phyloP scores from a whole-genome alignment of 1,140 invertebrate genomes.

The Globodera ellingtonae region DNA sequence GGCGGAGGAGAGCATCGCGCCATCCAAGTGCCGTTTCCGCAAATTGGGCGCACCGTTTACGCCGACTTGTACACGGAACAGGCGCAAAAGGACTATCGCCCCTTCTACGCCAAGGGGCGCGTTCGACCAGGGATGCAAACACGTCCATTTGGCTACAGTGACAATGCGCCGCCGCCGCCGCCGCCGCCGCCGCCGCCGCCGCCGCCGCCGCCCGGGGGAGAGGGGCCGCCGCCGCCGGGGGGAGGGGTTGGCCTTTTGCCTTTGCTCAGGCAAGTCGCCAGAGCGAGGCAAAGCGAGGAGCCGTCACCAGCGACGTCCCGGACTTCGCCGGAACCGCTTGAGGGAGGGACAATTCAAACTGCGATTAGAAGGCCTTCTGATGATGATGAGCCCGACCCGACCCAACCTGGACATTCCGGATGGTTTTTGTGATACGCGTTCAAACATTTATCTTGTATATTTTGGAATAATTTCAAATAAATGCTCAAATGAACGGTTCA shows the following conservation, averaged over 20 bases:
- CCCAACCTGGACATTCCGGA: background rate
- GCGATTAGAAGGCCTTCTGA: no score
- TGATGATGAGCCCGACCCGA: background rate
- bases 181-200: no score
- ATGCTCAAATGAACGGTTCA: background rate
- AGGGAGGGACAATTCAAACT: no score
- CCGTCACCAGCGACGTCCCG: no score
- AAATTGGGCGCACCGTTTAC: background rate
- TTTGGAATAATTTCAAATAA: background rate
- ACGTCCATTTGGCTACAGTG: background rate
- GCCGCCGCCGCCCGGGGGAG: no score
- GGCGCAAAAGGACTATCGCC: slow-evolving; percentile 13
- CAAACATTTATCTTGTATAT: background rate
- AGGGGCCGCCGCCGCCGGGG: no score
- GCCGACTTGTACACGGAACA: background rate
- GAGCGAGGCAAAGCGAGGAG: no score
- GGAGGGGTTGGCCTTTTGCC: no score
- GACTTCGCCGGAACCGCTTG: no score
- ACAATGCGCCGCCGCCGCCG: background rate
- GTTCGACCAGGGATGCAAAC: background rate
- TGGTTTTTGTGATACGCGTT: background rate
- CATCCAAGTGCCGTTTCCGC: slow-evolving; percentile 2
- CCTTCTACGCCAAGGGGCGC: slow-evolving; percentile 3
- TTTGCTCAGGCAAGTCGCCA: no score
- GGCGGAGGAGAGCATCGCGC: background rate